Percentiles rank a stretch among this genome's conserved stretches.
Conservation (phyloP, 2,888 invertebrate species). For the Mystacides longicornis region DNA sequence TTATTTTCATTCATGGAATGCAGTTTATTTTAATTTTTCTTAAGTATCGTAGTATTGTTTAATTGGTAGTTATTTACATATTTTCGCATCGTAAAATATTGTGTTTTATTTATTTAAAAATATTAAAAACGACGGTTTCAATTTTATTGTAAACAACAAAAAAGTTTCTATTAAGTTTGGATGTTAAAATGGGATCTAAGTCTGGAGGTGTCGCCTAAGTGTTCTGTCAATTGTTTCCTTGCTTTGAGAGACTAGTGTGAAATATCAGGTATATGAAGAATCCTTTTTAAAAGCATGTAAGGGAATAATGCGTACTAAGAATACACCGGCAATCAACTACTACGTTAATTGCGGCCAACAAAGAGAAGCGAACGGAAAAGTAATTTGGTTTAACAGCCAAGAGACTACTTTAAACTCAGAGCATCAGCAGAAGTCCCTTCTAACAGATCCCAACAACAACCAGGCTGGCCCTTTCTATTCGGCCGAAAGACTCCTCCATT, state of each 20-base stretch:
- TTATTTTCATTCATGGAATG: too few relatives aligned
- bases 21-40: not conserved
- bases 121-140: not conserved
- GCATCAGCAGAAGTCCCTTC: not conserved
- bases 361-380: slow-evolving; percentile 7
- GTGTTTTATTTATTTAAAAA: not conserved
- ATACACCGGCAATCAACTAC: slow-evolving; percentile 22
- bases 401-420: not conserved
- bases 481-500: slow-evolving; percentile 27
- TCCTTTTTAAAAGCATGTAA: slow-evolving; percentile 17
- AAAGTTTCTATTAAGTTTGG: not conserved
- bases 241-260: not conserved
- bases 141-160: not conserved
- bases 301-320: slow-evolving; percentile 26
- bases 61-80: not conserved
- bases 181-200: slow-evolving; percentile 18
- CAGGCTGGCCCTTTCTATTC: slow-evolving; percentile 16
- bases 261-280: slow-evolving; percentile 3
- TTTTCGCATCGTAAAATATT: too few relatives aligned
- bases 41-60: not conserved
- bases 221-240: not conserved
- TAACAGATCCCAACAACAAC: slow-evolving; percentile 25
- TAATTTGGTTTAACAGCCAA: slow-evolving; percentile 9
- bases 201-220: slow-evolving; percentile 15
- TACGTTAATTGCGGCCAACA: slow-evolving; percentile 9